Conservation (phyloP, 2,797 vertebrate genomes). For the Pipistrellus nathusii region DNA sequence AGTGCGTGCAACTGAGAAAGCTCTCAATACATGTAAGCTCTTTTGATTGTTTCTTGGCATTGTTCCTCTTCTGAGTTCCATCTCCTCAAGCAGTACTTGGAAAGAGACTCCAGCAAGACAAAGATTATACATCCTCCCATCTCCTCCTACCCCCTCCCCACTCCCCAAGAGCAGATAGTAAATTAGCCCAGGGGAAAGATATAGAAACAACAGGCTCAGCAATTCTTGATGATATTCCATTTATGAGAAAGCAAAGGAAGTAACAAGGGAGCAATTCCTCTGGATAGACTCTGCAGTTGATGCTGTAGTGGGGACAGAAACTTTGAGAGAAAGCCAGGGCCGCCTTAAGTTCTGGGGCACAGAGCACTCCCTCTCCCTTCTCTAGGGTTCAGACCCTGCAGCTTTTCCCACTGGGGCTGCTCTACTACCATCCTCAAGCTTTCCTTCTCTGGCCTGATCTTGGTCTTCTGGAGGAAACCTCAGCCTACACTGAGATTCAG, state of each 20-base stretch:
- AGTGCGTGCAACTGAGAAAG: not conserved
- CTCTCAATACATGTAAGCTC: not conserved
- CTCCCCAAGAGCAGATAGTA: not conserved
- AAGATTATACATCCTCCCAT: not conserved
- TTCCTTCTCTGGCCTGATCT: not conserved
- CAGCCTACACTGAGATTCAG: not conserved
- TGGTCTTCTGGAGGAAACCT: not conserved
- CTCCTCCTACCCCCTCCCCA: rapidly evolving
- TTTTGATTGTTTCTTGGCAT: not conserved
- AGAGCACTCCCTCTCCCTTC: not conserved
- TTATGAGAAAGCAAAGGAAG: not conserved
- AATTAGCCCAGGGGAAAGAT: not conserved
- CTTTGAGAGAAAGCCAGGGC: not conserved
- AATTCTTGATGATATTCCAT: not conserved
- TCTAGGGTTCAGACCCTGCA: no score
- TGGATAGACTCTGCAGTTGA: not conserved
- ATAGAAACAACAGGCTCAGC: not conserved
- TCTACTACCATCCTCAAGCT: not conserved
- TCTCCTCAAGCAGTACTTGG: not conserved
- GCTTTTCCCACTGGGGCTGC: rapidly evolving
- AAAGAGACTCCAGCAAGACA: not conserved
- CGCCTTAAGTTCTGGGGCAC: rapidly evolving
- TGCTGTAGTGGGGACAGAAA: not conserved
- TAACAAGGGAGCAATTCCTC: not conserved
- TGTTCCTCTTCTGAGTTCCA: not conserved